phyloP scores from a whole-genome alignment of 1,140 invertebrate species.

The Wasmannia auropunctata region DNA sequence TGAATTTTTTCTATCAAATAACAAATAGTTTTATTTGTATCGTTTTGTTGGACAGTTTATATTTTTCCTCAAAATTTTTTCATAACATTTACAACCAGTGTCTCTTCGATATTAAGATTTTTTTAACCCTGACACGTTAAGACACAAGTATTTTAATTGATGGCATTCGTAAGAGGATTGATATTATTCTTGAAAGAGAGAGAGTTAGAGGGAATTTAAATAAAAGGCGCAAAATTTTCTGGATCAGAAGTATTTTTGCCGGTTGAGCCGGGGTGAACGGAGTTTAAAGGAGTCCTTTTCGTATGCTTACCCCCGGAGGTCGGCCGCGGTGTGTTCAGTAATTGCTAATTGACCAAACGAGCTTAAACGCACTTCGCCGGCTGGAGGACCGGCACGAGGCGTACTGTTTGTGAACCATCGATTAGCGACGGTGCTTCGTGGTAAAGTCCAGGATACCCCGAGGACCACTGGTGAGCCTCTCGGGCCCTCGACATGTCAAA shows the following conservation, averaged over 20 bases:
- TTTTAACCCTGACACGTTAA: neutral
- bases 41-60: neutral
- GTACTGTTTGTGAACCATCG: slow-evolving; percentile 81
- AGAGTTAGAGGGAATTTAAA: neutral
- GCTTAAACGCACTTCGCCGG: slow-evolving; percentile 80
- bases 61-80: neutral
- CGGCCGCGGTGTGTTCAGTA: slow-evolving; percentile 51
- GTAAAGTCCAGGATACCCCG: slow-evolving; percentile 73
- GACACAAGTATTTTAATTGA: neutral
- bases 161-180: neutral
- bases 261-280: slow-evolving; percentile 37
- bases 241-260: neutral
- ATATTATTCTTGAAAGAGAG: neutral
- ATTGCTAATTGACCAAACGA: slow-evolving; percentile 81
- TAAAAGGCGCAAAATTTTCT: neutral
- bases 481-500: slow-evolving; percentile 73
- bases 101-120: neutral
- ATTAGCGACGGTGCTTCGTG: slow-evolving; percentile 77
- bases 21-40: neutral
- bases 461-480: slow-evolving; percentile 66
- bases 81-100: neutral
- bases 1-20: neutral
- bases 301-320: slow-evolving; percentile 52
- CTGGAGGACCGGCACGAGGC: slow-evolving; percentile 63
- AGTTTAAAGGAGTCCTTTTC: slow-evolving; percentile 56